phyloP scores from a whole-genome alignment of 2,888 invertebrate genomes.

The Rhingia rostrata region DNA sequence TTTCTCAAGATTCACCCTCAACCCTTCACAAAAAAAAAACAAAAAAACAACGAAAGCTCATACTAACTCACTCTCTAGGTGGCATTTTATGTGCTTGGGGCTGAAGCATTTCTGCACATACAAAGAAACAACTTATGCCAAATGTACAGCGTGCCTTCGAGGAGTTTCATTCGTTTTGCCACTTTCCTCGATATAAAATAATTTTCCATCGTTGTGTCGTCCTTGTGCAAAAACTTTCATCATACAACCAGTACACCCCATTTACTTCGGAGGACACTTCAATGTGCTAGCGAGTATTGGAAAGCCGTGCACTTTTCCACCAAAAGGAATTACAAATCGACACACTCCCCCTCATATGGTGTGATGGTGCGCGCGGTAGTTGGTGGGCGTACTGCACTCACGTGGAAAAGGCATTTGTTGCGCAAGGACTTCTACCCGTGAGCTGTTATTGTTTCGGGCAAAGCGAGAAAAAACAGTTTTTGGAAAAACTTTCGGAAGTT shows the following conservation, averaged over 20 bases:
- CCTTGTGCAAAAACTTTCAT: constrained; percentile 71
- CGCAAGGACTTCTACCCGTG: constrained; percentile 57
- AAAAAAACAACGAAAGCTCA: background rate
- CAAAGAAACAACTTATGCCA: constrained; percentile 66
- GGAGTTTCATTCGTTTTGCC: constrained; percentile 71
- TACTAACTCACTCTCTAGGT: constrained; percentile 62
- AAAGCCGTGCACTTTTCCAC: constrained; percentile 41
- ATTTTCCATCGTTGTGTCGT: constrained; percentile 71
- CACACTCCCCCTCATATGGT: background rate
- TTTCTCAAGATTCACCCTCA: constrained; percentile 10
- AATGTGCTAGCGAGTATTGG: constrained; percentile 34
- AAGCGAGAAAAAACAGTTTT: constrained; percentile 36
- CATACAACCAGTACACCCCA: constrained; percentile 53
- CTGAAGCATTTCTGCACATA: constrained; percentile 23
- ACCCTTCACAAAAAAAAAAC: constrained; percentile 28
- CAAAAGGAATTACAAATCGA: constrained; percentile 67
- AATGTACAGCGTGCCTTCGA: constrained; percentile 64
- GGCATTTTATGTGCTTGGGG: constrained; percentile 53
- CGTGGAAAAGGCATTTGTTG: constrained; percentile 63
- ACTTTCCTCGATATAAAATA: constrained; percentile 70
- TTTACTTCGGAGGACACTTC: constrained; percentile 30
- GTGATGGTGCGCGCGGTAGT: background rate
- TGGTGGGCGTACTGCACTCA: constrained; percentile 33
- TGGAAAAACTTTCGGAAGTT: constrained; percentile 49
- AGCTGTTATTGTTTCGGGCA: constrained; percentile 60